A percentile compares a stretch with the other conserved stretches of the same genome.
These are phyloP conservation scores for Labeo catla DNA, from an alignment of 2,113 vertebrate species.

Conservation along the genomic window DNA sequence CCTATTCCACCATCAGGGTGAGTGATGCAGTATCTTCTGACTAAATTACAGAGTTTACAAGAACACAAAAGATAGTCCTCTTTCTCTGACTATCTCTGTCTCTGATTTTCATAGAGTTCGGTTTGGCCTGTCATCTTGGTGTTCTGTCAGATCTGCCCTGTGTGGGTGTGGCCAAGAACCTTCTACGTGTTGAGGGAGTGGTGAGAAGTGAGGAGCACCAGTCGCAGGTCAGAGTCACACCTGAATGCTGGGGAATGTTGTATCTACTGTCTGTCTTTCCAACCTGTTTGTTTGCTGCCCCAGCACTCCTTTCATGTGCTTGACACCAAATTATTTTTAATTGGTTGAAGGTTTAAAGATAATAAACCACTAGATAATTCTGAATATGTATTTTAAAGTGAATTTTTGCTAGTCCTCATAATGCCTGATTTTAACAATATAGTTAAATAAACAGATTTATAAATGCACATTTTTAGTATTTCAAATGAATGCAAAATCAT, in stretches of 20 bases:
- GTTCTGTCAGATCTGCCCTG: conserved; percentile 86
- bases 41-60: background rate
- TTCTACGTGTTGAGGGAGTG: conserved; percentile 89
- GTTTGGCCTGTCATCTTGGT: conserved; percentile 92
- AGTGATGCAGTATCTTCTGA: conserved; percentile 32
- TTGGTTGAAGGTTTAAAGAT: no score
- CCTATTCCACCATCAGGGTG: conserved; percentile 91
- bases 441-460: no score
- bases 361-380: no score
- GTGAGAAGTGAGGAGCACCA: conserved; percentile 79
- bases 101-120: conserved; percentile 71
- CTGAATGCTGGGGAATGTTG: background rate
- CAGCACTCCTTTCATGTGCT: no score
- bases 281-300: no score
- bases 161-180: conserved; percentile 94
- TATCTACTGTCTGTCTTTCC: no score
- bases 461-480: no score
- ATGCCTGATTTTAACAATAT: no score
- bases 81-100: background rate
- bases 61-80: background rate
- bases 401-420: no score
- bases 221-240: conserved; percentile 79
- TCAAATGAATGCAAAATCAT: no score
- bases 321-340: no score
- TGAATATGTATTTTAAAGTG: no score